Evolutionary conservation across 1,140 invertebrate genomes (phyloP), one percentile per base, ranked within the genome.

Genomic region (Bombus soroeensis): DNA sequence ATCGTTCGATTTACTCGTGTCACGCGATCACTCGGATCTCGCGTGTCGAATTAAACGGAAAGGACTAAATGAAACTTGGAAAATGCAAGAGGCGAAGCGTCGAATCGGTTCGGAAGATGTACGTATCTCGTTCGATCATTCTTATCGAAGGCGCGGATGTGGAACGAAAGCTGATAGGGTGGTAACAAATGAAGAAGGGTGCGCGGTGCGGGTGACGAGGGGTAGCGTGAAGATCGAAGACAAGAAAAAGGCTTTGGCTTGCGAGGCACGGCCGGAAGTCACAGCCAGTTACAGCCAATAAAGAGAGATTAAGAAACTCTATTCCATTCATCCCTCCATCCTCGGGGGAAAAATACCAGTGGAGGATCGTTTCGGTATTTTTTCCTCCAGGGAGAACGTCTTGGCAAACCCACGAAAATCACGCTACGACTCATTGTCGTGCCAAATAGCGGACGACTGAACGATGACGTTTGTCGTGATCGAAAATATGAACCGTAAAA

Each of bases 221-320:
- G 62, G 70, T 53, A 74, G 81, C 68, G 80, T 41, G 74, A 80
- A 88, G 76, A 88, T 89, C 64, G 81, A 34, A 71, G 77, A 70
- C 79, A 85, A 85, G 81, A 68, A 75, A 85, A 83, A 77, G 82
- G 80, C 87, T 89, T 93, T 90, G 78, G 86, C 70, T 92, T 92
- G 87, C 90, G 53, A 85, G 74, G 83, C 89, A 92, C 91, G 87
- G 81, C 76, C 81, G 72, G 59, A 68, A 93, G 91, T 92, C 91
- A 91, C 88, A 91, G 83, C 76, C 84, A 91, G 92, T 93, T 92
- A 92, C 91, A 91, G 90, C 85, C 91, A 92, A 93, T 93, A 93
- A 93, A 93, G 92, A 91, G 90, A 89, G 91, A 92, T 93, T 93
- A 93, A 91, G 92, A 92, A 92, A 92, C 91, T 92, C 87, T 87